Evolutionary conservation across 2,888 invertebrate genomes (phyloP), one percentile per base, ranked within the genome.

Genomic region (Limnephilus rhombicus): DNA sequence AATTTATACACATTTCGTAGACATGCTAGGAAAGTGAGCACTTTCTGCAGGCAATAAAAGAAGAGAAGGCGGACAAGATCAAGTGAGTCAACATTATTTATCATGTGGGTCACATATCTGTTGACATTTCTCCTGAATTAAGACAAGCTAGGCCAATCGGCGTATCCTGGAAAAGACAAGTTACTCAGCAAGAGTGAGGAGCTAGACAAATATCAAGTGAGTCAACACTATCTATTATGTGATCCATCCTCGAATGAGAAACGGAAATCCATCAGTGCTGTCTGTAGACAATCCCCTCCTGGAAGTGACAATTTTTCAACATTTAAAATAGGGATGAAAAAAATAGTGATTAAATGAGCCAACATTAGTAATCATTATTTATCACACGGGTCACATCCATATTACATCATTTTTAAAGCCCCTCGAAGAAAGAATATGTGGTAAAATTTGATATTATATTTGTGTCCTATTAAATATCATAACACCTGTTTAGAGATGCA

Each of bases 111-210:
- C n/a, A n/a, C 68, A 68, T 68, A 68, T 68, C 68, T 68, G 24
- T 68, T 68, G 68, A 9, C 24, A 68, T 24, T 68, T 24, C 24
- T 24, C 68, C 68, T 68, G 68, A 1, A 68, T 3, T 68, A 68
- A 9, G 94, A 97, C 97, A 7, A 97, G 97, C 93, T 98, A 98
- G 94, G 98, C 98, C 0, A 98, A 98, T 95, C 97, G 98, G 94
- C 97, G 98, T 94, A 96, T 98, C 94, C 97, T 98, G 37, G 37
- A 37, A 85, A 98, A 98, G 37, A 97, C 98, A 18, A 99, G 94
- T 96, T 99, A 92, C 95, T 99, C 94, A 98, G 97, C 92, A 97
- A 98, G 94, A 97, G 98, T 94, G 98, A 98, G 94, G 98, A 97
- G 94, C 97, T 97, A 31, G 98, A 98, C 94, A 97, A 96, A 96